Evolutionary conservation across 2,797 vertebrate species (phyloP), one percentile per base, ranked within the genome.

Genomic region (Mus caroli): DNA sequence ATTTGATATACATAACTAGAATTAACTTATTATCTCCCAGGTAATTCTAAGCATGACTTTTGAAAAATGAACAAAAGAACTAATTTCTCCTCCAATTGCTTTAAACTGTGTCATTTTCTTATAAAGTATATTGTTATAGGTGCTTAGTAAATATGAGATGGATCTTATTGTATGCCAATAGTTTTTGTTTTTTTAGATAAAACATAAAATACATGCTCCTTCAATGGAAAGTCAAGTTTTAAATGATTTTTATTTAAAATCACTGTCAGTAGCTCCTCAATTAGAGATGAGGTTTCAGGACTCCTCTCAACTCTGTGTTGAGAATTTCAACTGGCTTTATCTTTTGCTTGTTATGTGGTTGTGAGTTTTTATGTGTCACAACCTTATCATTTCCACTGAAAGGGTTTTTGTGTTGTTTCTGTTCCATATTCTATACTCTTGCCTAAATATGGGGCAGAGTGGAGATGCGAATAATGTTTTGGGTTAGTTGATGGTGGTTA

Each of bases 371-470:
- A 5, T 46, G 2, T 34, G 3, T 37, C 17, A 46, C 4, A 46
- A 3, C 28, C 17, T 13, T 31, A 17, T 84, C 1, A 64, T 64
- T 4, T 28, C 17, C 19, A 20, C 2, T 46, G 8, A 1, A 43
- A 43, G 43, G 43, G 43, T 0, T 43, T 43, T 84, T 31, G 6
- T 40, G 22, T 64, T 34, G 19, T 50, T 46, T 84, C 28, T 64
- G 13, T 11, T 12, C 28, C 0, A 1, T 58, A 11, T 34, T 22
- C 40, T 26, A 46, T 26, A 76, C 24, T 76, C 1, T 46, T 46
- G 3, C 5, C 4, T 46, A 5, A 28, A 1, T 0, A 17, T 46
- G 22, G 40, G 17, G 3, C 2, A 20, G 9, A 40, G 14, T 62
- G 37, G 11, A 17, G 67, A n/a, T 37, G 15, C 3, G 12, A 6